Conservation (phyloP, 1,140 invertebrate genomes). For the Cephus cinctus region DNA sequence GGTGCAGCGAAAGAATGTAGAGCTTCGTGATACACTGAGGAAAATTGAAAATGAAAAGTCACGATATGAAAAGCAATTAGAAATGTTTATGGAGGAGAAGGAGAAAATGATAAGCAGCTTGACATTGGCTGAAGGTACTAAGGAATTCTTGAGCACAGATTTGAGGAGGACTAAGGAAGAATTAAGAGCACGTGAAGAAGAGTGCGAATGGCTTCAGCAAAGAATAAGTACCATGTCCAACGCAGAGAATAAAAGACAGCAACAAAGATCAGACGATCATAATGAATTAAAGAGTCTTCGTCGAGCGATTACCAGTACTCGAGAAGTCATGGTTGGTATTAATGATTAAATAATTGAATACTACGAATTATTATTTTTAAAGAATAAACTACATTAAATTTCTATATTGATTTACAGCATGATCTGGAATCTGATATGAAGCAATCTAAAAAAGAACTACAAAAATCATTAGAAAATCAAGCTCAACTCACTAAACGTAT, state of each 20-base stretch:
- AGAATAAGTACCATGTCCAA: slow-evolving; percentile 41
- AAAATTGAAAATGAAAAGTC: slow-evolving; percentile 51
- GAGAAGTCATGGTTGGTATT: slow-evolving; percentile 35
- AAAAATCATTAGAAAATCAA: slow-evolving; percentile 28
- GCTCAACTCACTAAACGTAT: slow-evolving; percentile 22
- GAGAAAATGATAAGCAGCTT: slow-evolving; percentile 62
- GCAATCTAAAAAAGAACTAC: slow-evolving; percentile 37
- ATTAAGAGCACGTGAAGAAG: slow-evolving; percentile 55
- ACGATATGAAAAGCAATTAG: slow-evolving; percentile 57
- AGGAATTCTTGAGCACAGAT: slow-evolving; percentile 58
- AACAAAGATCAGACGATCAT: slow-evolving; percentile 42
- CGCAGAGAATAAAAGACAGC: slow-evolving; percentile 40
- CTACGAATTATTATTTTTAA: background rate
- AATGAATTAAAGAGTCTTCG: slow-evolving; percentile 55
- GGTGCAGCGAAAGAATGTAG: slow-evolving; percentile 49
- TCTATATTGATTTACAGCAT: slow-evolving; percentile 31
- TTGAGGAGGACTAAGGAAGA: slow-evolving; percentile 58
- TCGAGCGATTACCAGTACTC: slow-evolving; percentile 43
- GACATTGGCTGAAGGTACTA: slow-evolving; percentile 56
- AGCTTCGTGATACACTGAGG: slow-evolving; percentile 55
- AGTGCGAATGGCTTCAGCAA: slow-evolving; percentile 57
- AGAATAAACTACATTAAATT: background rate
- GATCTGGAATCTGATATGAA: slow-evolving; percentile 56
- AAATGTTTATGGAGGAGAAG: slow-evolving; percentile 62
- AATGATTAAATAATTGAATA: background rate